These are phyloP conservation scores for Portevinia maculata DNA, from an alignment of 2,888 invertebrate species.

Conservation along the genomic window DNA sequence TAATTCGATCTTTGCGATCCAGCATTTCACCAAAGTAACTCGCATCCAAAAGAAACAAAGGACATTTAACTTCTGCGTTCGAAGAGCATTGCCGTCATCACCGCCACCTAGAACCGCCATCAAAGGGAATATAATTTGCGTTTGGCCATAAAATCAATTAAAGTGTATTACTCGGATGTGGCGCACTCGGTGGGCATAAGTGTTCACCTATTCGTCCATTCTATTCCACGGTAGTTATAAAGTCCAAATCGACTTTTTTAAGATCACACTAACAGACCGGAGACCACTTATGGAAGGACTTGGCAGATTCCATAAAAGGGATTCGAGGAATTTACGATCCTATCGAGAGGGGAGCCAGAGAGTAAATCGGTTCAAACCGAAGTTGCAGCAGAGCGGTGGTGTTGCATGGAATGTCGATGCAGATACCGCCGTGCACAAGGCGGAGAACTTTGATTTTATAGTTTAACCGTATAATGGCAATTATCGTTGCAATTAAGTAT, in stretches of 20 bases:
- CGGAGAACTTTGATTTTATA: slow-evolving; percentile 59
- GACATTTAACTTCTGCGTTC: slow-evolving; percentile 41
- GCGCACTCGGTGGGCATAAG: slow-evolving; percentile 49
- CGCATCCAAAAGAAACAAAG: slow-evolving; percentile 50
- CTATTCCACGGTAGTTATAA: slow-evolving; percentile 73
- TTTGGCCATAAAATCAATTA: slow-evolving; percentile 73
- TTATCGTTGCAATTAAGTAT: slow-evolving; percentile 74
- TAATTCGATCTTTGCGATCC: slow-evolving; percentile 63
- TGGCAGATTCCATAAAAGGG: slow-evolving; percentile 68
- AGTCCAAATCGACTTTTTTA: slow-evolving; percentile 70
- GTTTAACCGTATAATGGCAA: slow-evolving; percentile 72
- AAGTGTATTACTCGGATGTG: slow-evolving; percentile 60
- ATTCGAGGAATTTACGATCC: slow-evolving; percentile 69
- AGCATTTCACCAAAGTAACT: slow-evolving; percentile 25
- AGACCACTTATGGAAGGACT: slow-evolving; percentile 63
- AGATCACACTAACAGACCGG: slow-evolving; percentile 60
- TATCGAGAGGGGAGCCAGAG: background rate
- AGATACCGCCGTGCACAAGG: slow-evolving; percentile 1
- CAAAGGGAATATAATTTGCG: slow-evolving; percentile 70
- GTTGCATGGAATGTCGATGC: background rate
- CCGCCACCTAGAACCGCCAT: slow-evolving; percentile 26
- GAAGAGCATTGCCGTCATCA: slow-evolving; percentile 3
- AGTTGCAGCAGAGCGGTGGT: slow-evolving; percentile 10
- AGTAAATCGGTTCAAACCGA: slow-evolving; percentile 62
- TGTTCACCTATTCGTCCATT: slow-evolving; percentile 42